Conservation (phyloP, 2,888 invertebrate genomes). For the Cyaniris semiargus region DNA sequence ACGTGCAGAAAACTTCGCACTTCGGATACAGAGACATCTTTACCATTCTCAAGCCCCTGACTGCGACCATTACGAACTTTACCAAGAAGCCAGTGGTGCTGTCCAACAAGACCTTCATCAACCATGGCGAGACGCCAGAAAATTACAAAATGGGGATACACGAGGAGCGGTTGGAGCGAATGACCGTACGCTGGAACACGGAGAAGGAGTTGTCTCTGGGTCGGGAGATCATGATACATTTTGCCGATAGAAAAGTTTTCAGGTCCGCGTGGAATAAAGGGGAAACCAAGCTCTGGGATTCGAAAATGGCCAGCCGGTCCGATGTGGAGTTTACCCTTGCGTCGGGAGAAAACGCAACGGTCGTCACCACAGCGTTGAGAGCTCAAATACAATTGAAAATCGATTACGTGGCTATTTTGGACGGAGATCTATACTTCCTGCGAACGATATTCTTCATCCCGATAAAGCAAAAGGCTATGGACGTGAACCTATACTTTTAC, state of each 20-base stretch:
- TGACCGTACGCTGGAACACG: not conserved
- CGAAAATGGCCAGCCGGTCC: not conserved
- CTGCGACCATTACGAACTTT: not conserved
- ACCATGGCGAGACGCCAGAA: not conserved
- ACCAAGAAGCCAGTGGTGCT: not conserved
- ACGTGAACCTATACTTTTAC: not conserved
- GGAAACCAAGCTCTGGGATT: constrained; percentile 5
- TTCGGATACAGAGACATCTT: constrained; percentile 9
- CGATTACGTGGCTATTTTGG: constrained; percentile 2
- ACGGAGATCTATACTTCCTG: constrained; percentile 19
- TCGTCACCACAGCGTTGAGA: not conserved
- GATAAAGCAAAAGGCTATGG: constrained; percentile 2
- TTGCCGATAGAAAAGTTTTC: not conserved
- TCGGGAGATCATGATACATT: constrained; percentile 1
- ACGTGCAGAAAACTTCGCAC: constrained; percentile 19
- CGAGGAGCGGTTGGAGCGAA: constrained; percentile 15
- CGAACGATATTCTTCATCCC: not conserved
- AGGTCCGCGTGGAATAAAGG: constrained; percentile 8
- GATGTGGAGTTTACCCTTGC: not conserved
- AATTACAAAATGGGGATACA: not conserved
- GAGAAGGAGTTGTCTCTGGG: not conserved
- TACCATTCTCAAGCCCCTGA: constrained; percentile 10
- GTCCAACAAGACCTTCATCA: not conserved
- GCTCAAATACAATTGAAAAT: not conserved
- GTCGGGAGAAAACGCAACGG: not conserved